Evolutionary conservation across 2,888 invertebrate genomes (phyloP).

Genomic region (Drosophila acutilabella): DNA sequence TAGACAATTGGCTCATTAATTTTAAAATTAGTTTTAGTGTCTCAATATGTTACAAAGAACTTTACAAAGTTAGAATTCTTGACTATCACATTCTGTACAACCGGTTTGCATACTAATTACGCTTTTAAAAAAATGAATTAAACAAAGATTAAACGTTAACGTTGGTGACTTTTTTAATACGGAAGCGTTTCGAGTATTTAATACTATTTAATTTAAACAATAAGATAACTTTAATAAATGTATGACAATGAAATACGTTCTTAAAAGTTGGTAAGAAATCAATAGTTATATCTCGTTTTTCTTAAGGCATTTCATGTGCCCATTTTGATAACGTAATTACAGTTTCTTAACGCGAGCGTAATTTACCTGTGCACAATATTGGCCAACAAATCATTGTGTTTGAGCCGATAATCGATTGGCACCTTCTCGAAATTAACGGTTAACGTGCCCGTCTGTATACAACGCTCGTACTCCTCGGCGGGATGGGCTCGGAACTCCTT

Average conservation of each 20-base stretch:
- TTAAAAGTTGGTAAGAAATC: conserved; percentile 1
- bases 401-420: conserved; percentile 94
- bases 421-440: conserved; percentile 97
- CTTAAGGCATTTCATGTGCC: conserved; percentile 23
- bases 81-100: conserved; percentile 18
- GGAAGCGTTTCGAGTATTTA: conserved; percentile 23
- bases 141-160: conserved; percentile 3
- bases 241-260: conserved; percentile 24
- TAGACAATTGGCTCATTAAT: too few species aligned
- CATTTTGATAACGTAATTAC: conserved; percentile 1
- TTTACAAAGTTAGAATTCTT: conserved; percentile 9
- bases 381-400: conserved; percentile 96
- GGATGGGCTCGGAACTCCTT: conserved; percentile 97
- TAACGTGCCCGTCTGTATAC: conserved; percentile 95
- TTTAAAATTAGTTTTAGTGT: too few species aligned
- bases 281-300: background rate
- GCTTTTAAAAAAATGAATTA: conserved; percentile 5
- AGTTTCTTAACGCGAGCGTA: background rate
- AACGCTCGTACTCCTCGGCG: conserved; percentile 95
- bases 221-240: conserved; percentile 10
- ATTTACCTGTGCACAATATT: conserved; percentile 96
- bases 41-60: conserved; percentile 3
- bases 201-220: conserved; percentile 7
- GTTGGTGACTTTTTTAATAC: conserved; percentile 18
- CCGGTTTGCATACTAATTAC: conserved; percentile 16